phyloP scores from a whole-genome alignment of 1,140 invertebrate genomes.

The Ceratoteleas bidentatus region DNA sequence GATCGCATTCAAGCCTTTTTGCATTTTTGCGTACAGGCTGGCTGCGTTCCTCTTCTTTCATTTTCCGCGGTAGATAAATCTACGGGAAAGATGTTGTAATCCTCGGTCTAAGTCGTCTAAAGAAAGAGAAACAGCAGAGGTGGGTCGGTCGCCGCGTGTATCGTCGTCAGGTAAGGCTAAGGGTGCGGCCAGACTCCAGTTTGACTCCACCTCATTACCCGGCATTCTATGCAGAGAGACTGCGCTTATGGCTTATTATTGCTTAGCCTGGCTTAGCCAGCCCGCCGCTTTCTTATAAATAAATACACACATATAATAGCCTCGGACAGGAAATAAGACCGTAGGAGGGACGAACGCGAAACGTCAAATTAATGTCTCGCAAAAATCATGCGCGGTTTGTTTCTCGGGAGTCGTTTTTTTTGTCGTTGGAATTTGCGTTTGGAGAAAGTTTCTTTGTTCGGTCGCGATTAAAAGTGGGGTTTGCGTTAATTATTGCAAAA shows the following conservation, averaged over 20 bases:
- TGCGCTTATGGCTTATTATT: slow-evolving; percentile 80
- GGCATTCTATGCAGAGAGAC: slow-evolving; percentile 80
- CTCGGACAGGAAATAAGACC: slow-evolving; percentile 48
- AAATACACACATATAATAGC: slow-evolving; percentile 60
- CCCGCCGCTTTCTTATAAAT: slow-evolving; percentile 71
- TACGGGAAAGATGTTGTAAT: too few species aligned
- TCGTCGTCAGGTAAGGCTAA: slow-evolving; percentile 75
- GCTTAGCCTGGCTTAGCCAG: slow-evolving; percentile 75
- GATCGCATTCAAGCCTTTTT: too few species aligned
- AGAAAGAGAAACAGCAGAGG: too few species aligned
- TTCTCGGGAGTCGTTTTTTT: too few species aligned
- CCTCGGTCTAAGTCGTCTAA: too few species aligned
- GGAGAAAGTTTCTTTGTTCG: neutral
- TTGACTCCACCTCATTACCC: slow-evolving; percentile 81
- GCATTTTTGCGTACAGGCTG: too few species aligned
- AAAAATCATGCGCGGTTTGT: slow-evolving; percentile 18
- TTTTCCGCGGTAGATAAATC: too few species aligned
- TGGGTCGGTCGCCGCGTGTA: slow-evolving; percentile 72
- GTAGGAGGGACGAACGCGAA: slow-evolving; percentile 52
- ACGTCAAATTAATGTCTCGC: slow-evolving; percentile 55
- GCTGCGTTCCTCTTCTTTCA: too few species aligned
- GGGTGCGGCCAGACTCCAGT: slow-evolving; percentile 80
- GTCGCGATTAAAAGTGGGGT: neutral
- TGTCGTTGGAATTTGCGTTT: too few species aligned
- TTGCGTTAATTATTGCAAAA: neutral